Evolutionary conservation across 2,113 vertebrate genomes (phyloP).

Genomic region (Pheucticus melanocephalus): DNA sequence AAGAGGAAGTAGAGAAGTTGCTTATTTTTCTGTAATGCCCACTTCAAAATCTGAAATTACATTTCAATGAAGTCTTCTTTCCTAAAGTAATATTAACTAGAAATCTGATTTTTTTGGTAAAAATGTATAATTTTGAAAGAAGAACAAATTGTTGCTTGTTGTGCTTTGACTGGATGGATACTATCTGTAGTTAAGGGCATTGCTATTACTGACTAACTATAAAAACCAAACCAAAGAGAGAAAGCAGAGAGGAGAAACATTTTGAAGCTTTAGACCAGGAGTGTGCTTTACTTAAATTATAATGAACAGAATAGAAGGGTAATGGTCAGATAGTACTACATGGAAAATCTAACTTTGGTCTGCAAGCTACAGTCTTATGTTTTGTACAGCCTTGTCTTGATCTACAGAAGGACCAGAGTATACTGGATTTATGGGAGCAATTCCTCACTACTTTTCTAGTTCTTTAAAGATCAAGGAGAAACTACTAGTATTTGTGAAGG

Average conservation of each 20-base stretch:
- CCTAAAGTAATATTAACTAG: neutral
- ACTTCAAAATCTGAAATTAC: neutral
- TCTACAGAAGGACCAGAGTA: neutral
- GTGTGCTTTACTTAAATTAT: neutral
- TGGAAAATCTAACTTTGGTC: neutral
- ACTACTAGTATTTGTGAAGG: neutral
- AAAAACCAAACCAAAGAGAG: rapidly evolving
- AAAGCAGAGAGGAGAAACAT: neutral
- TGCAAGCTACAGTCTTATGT: neutral
- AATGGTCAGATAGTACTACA: neutral
- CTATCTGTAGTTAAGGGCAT: neutral
- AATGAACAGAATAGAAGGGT: neutral
- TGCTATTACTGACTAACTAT: neutral
- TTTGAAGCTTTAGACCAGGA: neutral
- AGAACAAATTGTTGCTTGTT: neutral
- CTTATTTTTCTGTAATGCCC: neutral
- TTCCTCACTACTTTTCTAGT: neutral
- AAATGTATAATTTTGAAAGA: neutral
- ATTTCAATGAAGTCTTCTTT: neutral
- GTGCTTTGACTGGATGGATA: neutral
- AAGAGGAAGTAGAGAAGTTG: neutral
- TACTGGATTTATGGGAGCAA: neutral
- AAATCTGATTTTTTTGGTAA: neutral
- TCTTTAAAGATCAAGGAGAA: neutral
- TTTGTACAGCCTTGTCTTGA: neutral